A percentile compares a stretch with the other conserved stretches of the same genome.
Evolutionary conservation across 2,113 vertebrate genomes (phyloP).

Genomic region (Psammodynastes pulverulentus): DNA sequence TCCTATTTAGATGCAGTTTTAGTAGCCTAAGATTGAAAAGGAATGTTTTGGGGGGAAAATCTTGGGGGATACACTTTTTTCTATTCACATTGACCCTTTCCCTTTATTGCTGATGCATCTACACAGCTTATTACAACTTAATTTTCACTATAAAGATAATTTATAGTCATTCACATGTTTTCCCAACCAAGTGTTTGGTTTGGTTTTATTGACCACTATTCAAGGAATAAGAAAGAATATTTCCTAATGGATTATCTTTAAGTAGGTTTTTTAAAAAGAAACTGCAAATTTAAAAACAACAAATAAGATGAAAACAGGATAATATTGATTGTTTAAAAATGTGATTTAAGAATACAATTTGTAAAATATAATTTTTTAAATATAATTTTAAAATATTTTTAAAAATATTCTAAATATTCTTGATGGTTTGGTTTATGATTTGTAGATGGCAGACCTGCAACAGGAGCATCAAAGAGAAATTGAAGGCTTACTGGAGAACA

Average conservation of each 20-base stretch:
- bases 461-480: constrained; percentile 97
- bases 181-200: not conserved
- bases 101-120: not conserved
- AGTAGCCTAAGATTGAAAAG: not conserved
- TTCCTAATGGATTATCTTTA: not conserved
- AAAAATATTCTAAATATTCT: not conserved
- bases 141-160: not conserved
- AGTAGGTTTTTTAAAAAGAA: not conserved
- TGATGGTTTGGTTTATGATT: not conserved
- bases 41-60: not conserved
- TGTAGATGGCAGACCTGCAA: constrained; percentile 94
- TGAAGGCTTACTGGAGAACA: constrained; percentile 93
- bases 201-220: too few species aligned
- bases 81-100: not conserved
- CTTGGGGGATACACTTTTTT: not conserved
- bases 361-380: not conserved
- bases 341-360: not conserved
- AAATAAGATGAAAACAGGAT: not conserved
- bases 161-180: not conserved
- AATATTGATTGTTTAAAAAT: not conserved
- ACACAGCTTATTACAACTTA: not conserved
- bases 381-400: not conserved
- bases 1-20: not conserved
- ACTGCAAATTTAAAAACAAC: not conserved
- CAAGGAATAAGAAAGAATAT: not conserved